Base-by-base conservation (phyloP, 2,113 vertebrate species). In the Brachionichthys hirsutus region DNA sequence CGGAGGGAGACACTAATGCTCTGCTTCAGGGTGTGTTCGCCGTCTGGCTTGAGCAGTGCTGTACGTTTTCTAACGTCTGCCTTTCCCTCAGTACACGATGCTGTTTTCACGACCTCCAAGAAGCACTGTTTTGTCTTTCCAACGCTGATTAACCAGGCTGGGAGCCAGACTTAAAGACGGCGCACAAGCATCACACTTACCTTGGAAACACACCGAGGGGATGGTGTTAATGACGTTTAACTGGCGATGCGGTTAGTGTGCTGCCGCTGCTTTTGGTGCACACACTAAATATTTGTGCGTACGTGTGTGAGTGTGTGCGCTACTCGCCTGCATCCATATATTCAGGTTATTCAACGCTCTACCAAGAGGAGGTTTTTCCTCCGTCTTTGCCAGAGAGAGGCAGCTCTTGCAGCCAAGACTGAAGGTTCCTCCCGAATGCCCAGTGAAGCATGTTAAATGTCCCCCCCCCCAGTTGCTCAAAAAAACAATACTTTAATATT, bases 401-500 rank as follows among this genome's bases (percentile, higher is more conserved):
- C n/a, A 54, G 54, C 54, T 71, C 36, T 44, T 2, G 3, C 53
- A 35, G 4, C 30, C 62, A 71, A 73, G 18, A 75, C 41, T 43
- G 30, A 55, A 66, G 72, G 59, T 69, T 80, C 62, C 45, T 80
- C 67, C 70, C 57, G 17, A 19, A 78, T 75, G 70, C 70, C 60
- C 73, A 84, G 62, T 67, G 64, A 46, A 72, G 78, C 72, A 42
- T 81, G 30, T 15, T 71, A 80, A 73, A 83, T 78, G 75, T 18
- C 64, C 70, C 70, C 68, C 67, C 62, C 54, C 56, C 36, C 49
- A 2, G 55, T 72, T 72, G 77, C 79, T 76, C 42, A 30, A 61
- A 69, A 82, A 85, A 82, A 78, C 67, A 82, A 82, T 79, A 65
- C 68, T 81, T 79, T 81, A 80, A 81, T 80, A 81, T 80, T 70